A percentile compares a stretch with the other conserved stretches of the same genome.
Evolutionary conservation across 2,113 vertebrate genomes (phyloP).

Genomic region (Pica pica): DNA sequence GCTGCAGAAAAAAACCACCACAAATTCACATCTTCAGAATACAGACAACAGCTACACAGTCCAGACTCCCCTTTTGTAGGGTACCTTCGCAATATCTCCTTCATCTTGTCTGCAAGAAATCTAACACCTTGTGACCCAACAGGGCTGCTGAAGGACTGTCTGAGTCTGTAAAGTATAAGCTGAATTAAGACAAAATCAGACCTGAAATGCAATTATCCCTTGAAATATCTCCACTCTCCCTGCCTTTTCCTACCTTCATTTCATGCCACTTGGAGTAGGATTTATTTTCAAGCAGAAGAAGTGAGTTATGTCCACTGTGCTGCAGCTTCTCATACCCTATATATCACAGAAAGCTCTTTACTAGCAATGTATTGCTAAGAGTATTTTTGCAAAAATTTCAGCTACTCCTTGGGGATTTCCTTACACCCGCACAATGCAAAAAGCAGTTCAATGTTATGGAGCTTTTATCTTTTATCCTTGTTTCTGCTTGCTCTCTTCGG

Average conservation of each 20-base stretch:
- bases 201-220: background rate
- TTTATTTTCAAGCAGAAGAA: slow-evolving; percentile 35
- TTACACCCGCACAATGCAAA: background rate
- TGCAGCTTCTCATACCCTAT: background rate
- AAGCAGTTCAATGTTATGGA: background rate
- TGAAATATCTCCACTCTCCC: slow-evolving; percentile 3
- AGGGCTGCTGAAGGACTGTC: background rate
- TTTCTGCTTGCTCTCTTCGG: background rate
- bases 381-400: slow-evolving; percentile 21
- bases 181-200: slow-evolving; percentile 37
- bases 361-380: background rate
- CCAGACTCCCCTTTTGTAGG: background rate
- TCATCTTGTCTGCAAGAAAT: background rate
- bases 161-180: background rate
- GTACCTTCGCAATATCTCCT: background rate
- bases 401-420: background rate
- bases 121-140: background rate
- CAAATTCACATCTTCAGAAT: background rate
- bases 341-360: slow-evolving; percentile 53
- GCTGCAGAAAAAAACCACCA: background rate
- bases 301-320: slow-evolving; percentile 5
- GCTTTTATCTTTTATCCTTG: background rate
- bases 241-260: slow-evolving; percentile 17
- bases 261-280: slow-evolving; percentile 34
- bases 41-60: background rate